These are phyloP conservation scores for Chrosomus eos DNA, from an alignment of 2,797 vertebrate genomes.

Conservation along the genomic window DNA sequence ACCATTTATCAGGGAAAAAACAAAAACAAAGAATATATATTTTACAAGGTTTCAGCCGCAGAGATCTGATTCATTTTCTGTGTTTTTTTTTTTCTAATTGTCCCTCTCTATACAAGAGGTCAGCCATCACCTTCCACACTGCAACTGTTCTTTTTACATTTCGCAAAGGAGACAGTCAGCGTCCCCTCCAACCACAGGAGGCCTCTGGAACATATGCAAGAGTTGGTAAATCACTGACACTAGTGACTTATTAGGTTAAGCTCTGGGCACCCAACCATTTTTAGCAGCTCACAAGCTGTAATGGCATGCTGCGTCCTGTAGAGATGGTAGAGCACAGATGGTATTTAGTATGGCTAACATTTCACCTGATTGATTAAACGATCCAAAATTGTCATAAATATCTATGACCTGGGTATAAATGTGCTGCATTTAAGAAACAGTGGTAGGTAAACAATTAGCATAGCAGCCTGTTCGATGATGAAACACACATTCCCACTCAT, in stretches of 20 bases:
- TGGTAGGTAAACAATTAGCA: constrained; percentile 84
- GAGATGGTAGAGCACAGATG: constrained; percentile 65
- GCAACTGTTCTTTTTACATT: constrained; percentile 24
- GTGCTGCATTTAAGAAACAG: constrained; percentile 77
- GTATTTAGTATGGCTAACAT: constrained; percentile 65
- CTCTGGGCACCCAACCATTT: constrained; percentile 51
- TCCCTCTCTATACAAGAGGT: not conserved
- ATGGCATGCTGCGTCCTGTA: constrained; percentile 60
- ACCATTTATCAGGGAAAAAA: not conserved
- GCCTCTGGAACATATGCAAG: constrained; percentile 41
- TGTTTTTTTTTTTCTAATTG: not conserved
- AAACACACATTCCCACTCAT: constrained; percentile 74
- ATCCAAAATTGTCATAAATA: constrained; percentile 71
- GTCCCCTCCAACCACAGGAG: constrained; percentile 3
- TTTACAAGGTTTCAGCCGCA: not conserved
- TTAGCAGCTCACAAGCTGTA: constrained; percentile 55
- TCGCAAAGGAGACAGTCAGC: constrained; percentile 16
- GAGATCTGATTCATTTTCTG: not conserved
- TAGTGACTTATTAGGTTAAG: constrained; percentile 46
- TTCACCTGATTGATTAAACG: constrained; percentile 69
- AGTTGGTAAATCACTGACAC: constrained; percentile 47
- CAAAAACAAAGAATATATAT: not conserved
- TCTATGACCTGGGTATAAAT: constrained; percentile 73
- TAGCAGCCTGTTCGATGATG: constrained; percentile 74
- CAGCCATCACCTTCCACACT: constrained; percentile 14